Evolutionary conservation across 2,797 vertebrate genomes (phyloP), one percentile per base, ranked within the genome.

Genomic region (Clarias laeviceps): DNA sequence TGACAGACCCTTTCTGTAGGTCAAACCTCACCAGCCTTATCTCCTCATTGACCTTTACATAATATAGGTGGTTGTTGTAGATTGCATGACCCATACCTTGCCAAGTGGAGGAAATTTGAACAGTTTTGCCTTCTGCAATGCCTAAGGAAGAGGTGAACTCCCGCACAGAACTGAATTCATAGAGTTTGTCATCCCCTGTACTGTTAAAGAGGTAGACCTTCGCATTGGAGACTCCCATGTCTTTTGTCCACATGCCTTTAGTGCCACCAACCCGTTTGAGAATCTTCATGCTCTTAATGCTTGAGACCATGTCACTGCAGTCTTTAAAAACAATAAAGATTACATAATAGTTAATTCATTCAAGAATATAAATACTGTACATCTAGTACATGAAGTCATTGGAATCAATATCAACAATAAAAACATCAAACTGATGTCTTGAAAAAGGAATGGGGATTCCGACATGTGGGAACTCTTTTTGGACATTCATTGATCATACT

Each of bases 201-300:
- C 97, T 97, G 0, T 98, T 98, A 0, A 99, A 96, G 40, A 99
- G 93, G 11, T 96, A 99, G 88, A 99, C 94, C 93, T 96, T 98
- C 88, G 97, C 97, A 0, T 95, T 93, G 57, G 84, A 90, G 0
- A 86, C 83, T 85, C 89, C 87, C 0, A 94, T 94, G 40, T 99
- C 98, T 92, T 97, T 99, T 90, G 96, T 97, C 98, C 98, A 99
- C 74, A 95, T 95, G 50, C 98, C 98, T 0, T 96, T 94, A 1
- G 94, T 3, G 5, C 96, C 95, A 5, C 98, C 98, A 0, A 96
- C 94, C 20, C 96, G 94, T 93, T 99, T 99, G 83, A 99, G 88
- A 91, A 99, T 98, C 95, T 99, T 99, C 97, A 99, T 98, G 90
- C 97, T 97, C 90, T 96, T 98, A 87, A 99, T 94, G 5, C 94